Evolutionary conservation across 2,113 vertebrate species (phyloP), one percentile per base, ranked within the genome.

Genomic region (Formicarius rufipectus): DNA sequence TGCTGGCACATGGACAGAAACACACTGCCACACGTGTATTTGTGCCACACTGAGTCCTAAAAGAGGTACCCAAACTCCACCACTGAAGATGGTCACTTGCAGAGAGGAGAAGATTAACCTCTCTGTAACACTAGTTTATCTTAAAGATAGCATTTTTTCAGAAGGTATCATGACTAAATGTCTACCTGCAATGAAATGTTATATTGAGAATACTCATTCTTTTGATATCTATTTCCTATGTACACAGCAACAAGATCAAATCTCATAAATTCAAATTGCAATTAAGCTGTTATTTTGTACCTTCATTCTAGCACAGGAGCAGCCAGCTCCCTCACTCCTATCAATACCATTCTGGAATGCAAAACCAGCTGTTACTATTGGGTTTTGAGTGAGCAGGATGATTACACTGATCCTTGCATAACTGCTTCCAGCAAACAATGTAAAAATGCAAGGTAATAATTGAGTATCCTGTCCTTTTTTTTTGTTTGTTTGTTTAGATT

Each of bases 381-480:
- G 20, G 12, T 17, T 69, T 68, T 74, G 59, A 78, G 73, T 4
- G 19, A 64, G 56, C 11, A 52, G 35, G n/a, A 23, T 20, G 14
- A 9, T 80, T n/a, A 30, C 33, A 39, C 14, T 79, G 45, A 49
- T 31, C 33, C 52, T 49, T 39, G 17, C 30, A 10, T 21, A 53
- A 18, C 7, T 63, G 33, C 28, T 89, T 79, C 10, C 67, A 80
- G 14, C 13, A 69, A 75, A 20, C n/a, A 35, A 18, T 24, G 28
- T 37, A 31, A 62, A 59, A 52, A 44, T 30, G 33, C 14, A 44
- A 72, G 5, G 28, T 60, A 42, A 33, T 64, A 25, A 12, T 74
- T 96, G 94, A 96, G 96, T 94, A 98, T 98, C 81, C 80, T 93
- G 66, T 97, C 87, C 53, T 98, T 98, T 62, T 23, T 45, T 80